Evolutionary conservation across 2,797 vertebrate genomes (phyloP), one percentile per base, ranked within the genome.

Genomic region (Sebastes miniatus): DNA sequence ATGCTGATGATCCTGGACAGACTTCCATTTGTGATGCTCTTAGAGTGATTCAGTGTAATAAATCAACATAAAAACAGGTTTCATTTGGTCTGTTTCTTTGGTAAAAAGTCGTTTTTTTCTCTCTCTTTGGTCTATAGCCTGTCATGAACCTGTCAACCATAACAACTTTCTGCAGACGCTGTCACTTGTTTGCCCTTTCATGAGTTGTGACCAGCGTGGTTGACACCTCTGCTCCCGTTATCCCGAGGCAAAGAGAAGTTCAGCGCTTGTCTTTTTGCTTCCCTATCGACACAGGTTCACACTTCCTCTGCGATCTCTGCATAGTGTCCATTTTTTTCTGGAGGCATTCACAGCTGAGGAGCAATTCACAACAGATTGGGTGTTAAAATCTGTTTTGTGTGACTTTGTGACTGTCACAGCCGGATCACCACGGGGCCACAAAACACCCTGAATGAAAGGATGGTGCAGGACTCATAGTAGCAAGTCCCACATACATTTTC

Each of bases 331-430:
- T 47, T 76, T 2, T 47, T 50, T 79, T 72, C 31, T 57, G 18
- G 64, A 67, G 65, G 47, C 59, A 25, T 52, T 80, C 54, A 31
- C 57, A 62, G 36, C 32, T 62, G 32, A 67, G 64, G 6, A 43
- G 36, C 22, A 10, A 10, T 81, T 89, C 79, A 54, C 81, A n/a
- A 22, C 20, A n/a, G 62, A 62, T 31, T 20, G 25, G 36, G 80
- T 79, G 81, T 85, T 87, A 85, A 83, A 83, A 66, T 80, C 69
- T 62, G 52, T 62, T 62, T 32, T 32, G 43, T 62, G 18, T 52
- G 54, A 79, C 68, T 67, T 27, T 62, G 47, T 32, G 56, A 64
- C 54, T 39, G 31, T 81, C 36, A 24, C 29, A 61, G 3, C 25
- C 24, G 47, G 29, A 69, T 74, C 5, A 71, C 22, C 8, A 25